These are phyloP conservation scores for Eupithecia dodoneata DNA, from an alignment of 2,888 invertebrate genomes.

Conservation along the genomic window DNA sequence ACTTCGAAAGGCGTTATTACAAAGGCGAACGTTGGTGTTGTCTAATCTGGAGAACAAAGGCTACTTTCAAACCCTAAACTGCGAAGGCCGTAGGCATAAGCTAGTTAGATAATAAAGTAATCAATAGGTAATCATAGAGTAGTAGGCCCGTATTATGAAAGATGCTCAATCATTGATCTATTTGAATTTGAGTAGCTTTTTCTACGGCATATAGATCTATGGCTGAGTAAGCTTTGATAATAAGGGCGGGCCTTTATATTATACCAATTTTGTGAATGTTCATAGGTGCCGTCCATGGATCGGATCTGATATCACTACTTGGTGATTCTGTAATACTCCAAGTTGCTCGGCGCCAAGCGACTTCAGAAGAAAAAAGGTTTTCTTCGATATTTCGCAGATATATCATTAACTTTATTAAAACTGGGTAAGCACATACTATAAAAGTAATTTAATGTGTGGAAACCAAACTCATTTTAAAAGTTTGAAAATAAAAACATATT, in stretches of 20 bases:
- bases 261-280: slow-evolving; percentile 11
- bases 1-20: neutral
- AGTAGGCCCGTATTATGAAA: too few relatives aligned
- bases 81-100: neutral
- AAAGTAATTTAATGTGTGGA: neutral
- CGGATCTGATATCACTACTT: slow-evolving; percentile 86
- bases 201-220: too few relatives aligned
- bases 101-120: neutral
- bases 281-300: slow-evolving; percentile 86
- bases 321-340: slow-evolving; percentile 88
- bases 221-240: too few relatives aligned
- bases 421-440: slow-evolving; percentile 62
- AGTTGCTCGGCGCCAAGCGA: slow-evolving; percentile 86
- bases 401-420: slow-evolving; percentile 77
- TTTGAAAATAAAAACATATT: too few relatives aligned
- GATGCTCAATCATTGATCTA: too few relatives aligned
- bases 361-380: slow-evolving; percentile 83
- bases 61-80: neutral
- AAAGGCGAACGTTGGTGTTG: neutral
- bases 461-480: neutral
- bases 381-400: slow-evolving; percentile 63
- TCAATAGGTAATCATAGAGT: neutral
- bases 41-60: too few relatives aligned
- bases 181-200: too few relatives aligned
- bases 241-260: neutral